These are phyloP conservation scores for Matsumurasca onukii DNA, from an alignment of 1,140 invertebrate genomes.

Conservation along the genomic window DNA sequence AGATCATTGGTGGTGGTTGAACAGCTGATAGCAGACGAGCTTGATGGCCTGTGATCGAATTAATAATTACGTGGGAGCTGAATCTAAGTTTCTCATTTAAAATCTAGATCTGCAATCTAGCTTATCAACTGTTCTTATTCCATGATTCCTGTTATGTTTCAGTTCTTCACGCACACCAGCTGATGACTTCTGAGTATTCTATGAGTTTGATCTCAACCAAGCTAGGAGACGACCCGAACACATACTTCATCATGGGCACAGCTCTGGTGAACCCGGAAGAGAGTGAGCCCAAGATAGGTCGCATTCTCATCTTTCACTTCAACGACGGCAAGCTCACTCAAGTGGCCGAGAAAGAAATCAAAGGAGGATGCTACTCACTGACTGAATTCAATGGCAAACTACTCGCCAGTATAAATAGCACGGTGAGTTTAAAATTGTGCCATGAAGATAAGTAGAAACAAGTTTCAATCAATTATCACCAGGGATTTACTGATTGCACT, in stretches of 20 bases:
- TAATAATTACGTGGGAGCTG: no score
- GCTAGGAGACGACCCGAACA: constrained; percentile 87
- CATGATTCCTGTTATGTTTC: constrained; percentile 39
- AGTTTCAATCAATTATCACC: no score
- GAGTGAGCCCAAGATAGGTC: constrained; percentile 85
- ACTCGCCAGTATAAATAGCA: constrained; percentile 93
- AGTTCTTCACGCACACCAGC: constrained; percentile 90
- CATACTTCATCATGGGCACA: constrained; percentile 95
- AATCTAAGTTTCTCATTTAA: no score
- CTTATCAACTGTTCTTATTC: no score
- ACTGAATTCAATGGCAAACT: constrained; percentile 95
- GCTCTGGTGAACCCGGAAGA: constrained; percentile 93
- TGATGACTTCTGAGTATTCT: constrained; percentile 86
- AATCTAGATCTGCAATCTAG: no score
- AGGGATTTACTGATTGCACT: no score
- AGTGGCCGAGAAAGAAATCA: constrained; percentile 95
- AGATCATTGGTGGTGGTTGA: no score
- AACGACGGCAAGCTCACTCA: constrained; percentile 85
- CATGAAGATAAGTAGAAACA: no score
- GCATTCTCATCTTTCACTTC: constrained; percentile 92
- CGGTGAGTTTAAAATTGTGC: constrained; percentile 71
- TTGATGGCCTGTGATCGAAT: no score
- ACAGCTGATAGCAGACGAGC: no score
- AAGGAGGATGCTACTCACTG: constrained; percentile 91
- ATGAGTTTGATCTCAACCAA: constrained; percentile 86